Evolutionary conservation across 2,888 invertebrate genomes (phyloP).

Genomic region (Andrena marginata): DNA sequence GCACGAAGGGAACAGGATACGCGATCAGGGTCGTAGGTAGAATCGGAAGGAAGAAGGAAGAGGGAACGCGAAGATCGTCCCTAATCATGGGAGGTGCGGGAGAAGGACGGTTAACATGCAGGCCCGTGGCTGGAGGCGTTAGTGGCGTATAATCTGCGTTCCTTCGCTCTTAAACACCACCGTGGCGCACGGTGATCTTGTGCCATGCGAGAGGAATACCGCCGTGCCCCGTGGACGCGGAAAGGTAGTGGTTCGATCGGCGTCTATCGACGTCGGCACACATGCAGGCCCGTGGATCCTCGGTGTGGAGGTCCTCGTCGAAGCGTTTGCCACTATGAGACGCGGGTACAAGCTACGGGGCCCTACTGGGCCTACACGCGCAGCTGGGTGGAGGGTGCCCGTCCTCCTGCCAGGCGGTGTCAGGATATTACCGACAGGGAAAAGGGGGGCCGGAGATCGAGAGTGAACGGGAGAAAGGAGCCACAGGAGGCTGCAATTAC

Average conservation of each 20-base stretch:
- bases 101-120: conserved; percentile 74
- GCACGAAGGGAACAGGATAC: conserved; percentile 43
- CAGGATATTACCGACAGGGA: conserved; percentile 64
- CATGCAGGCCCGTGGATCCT: conserved; percentile 31
- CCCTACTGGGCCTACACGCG: conserved; percentile 28
- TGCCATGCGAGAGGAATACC: conserved; percentile 44
- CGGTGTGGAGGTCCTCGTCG: conserved; percentile 19
- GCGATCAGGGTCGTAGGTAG: conserved; percentile 39
- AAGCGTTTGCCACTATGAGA: conserved; percentile 26
- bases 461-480: conserved; percentile 42
- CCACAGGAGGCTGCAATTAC: conserved; percentile 67
- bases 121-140: conserved; percentile 73
- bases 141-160: conserved; percentile 79
- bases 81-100: conserved; percentile 64
- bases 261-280: conserved; percentile 23
- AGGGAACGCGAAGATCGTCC: conserved; percentile 38
- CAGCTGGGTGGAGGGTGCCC: conserved; percentile 32
- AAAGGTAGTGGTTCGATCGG: conserved; percentile 23
- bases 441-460: conserved; percentile 13
- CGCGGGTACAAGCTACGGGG: not conserved
- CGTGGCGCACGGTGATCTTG: conserved; percentile 34
- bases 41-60: conserved; percentile 41
- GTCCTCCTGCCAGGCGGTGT: conserved; percentile 39
- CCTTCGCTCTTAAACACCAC: conserved; percentile 69
- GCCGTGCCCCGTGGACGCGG: conserved; percentile 14